Base-by-base conservation (phyloP, 2,797 vertebrate species). In the Serranus cabrilla region DNA sequence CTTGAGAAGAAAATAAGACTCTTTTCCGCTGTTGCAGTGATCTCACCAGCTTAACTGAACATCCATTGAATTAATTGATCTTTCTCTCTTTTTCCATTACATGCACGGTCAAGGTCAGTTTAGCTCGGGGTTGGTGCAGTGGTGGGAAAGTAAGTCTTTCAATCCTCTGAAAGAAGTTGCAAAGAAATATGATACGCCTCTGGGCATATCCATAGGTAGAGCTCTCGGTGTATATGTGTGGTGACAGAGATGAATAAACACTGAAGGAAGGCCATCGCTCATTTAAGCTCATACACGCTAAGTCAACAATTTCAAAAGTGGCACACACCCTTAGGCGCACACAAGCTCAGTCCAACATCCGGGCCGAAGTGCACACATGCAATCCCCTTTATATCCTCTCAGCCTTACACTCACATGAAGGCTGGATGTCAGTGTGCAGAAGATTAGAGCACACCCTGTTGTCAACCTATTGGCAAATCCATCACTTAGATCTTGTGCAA, bases 381-480 rank as follows among this genome's bases (percentile, higher is more conserved):
- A 60, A 58, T 25, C 17, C 21, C 37, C 4, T 1, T 31, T n/a
- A n/a, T 14, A 74, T 60, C 23, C 64, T 57, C 39, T 72, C 18
- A 75, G 46, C 18, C 43, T 43, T 27, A 39, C 49, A 46, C 71
- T 52, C 34, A 63, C 37, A 62, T 43, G 31, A n/a, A 63, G 18
- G 31, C 39, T 8, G 21, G 16, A 72, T 54, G 56, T 66, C 65
- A 51, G 21, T 67, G 66, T 27, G 52, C 34, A 52, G 39, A 62
- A 20, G 68, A 80, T 74, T 74, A 73, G 18, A 65, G 59, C 56
- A 82, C 40, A 62, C 54, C 71, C 81, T 64, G 18, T 67, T 71
- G 69, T 76, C 71, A 80, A 75, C 83, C 73, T 55, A 68, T 55
- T 73, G 56, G 61, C 63, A 84, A 74, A 82, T 80, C 77, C 74